Evolutionary conservation across 2,888 invertebrate genomes (phyloP), one percentile per base, ranked within the genome.

Genomic region (Brachylomia viminalis): DNA sequence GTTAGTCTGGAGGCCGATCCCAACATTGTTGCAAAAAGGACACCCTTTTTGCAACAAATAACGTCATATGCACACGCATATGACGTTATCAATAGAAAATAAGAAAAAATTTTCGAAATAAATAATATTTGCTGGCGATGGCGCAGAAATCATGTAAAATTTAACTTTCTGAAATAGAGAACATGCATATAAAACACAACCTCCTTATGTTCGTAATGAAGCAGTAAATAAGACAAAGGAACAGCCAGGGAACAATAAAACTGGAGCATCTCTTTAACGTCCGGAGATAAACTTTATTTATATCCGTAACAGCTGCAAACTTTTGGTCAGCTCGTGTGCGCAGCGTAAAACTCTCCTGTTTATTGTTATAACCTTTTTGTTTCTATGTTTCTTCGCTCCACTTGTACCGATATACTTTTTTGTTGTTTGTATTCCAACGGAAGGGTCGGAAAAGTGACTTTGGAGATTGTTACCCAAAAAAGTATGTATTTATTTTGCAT

Each of bases 271-370:
- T 93, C 93, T 92, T 93, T 92, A 92, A 94, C 95, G 95, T 94
- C 93, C 95, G 94, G 95, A 95, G 94, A 95, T 95, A 96, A 95
- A 95, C 92, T 94, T 95, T 96, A 96, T 96, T 96, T 95, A 95
- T 96, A 96, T 92, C 83, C 88, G 82, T 84, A 95, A 95, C 96
- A 96, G 96, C 96, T 96, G 96, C 96, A 96, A 96, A 96, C 96
- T 96, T 96, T 95, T 96, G 96, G 96, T 96, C 96, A 96, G 95
- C 94, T 92, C 93, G 92, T 88, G 92, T 92, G 91, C 89, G 90
- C 89, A 89, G 76, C 81, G 85, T 85, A 91, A 90, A 87, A 81
- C 85, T 85, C 86, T 86, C 77, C 70, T 91, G 94, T 94, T 95
- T 95, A 93, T 94, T 95, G 92, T 92, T 92, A 71, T 91, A 93